phyloP scores from a whole-genome alignment of 2,113 vertebrate species.

The Rhinopomastus cyanomelas region DNA sequence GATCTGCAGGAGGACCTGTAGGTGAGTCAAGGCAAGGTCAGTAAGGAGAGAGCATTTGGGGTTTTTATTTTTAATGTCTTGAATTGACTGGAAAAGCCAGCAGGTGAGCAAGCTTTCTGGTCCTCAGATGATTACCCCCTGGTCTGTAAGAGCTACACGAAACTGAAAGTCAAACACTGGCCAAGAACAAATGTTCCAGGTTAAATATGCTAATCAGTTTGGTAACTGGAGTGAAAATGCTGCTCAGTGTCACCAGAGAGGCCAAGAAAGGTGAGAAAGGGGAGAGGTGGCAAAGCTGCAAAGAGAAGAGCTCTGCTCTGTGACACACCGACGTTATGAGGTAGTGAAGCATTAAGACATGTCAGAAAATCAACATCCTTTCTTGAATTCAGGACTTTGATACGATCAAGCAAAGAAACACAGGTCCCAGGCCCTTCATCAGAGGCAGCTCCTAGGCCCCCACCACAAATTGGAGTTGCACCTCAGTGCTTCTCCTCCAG shows the following conservation, averaged over 20 bases:
- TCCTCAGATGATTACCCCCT: background rate
- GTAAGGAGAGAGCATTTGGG: background rate
- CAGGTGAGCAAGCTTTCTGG: background rate
- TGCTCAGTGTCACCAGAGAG: background rate
- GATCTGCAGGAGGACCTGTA: conserved; percentile 20
- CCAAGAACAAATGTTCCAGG: conserved; percentile 30
- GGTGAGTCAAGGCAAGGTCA: conserved; percentile 41
- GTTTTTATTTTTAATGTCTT: background rate
- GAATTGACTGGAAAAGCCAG: background rate
- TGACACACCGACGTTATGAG: rapidly evolving
- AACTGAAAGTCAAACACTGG: conserved; percentile 52
- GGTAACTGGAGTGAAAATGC: conserved; percentile 24
- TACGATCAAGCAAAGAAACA: background rate
- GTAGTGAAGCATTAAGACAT: background rate
- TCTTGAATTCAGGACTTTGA: background rate
- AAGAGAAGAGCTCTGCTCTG: background rate
- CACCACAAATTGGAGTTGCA: rapidly evolving
- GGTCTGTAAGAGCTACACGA: background rate
- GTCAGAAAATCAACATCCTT: background rate
- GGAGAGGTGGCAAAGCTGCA: background rate
- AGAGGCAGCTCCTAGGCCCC: background rate
- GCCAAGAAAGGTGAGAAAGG: rapidly evolving
- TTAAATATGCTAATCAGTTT: conserved; percentile 1
- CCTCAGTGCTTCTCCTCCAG: rapidly evolving
- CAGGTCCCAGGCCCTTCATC: background rate